Evolutionary conservation across 2,113 vertebrate species (phyloP).

Genomic region (Caranx melampygus): DNA sequence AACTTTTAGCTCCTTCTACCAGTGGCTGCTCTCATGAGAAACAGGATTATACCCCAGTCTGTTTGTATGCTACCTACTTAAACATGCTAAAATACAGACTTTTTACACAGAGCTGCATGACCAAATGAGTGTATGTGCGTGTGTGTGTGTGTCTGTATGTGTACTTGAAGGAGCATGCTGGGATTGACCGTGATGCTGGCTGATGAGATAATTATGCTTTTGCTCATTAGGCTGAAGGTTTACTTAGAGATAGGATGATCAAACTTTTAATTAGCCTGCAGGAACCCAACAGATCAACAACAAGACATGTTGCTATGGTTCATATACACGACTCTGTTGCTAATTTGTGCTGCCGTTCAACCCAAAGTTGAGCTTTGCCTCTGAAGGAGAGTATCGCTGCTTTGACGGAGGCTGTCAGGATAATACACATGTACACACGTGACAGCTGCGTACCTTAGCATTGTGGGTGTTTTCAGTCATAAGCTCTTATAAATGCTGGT

Average conservation of each 20-base stretch:
- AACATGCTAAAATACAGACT: conserved; percentile 50
- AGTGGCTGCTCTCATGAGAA: conserved; percentile 58
- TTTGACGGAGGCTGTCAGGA: conserved; percentile 11
- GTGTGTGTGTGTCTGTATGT: not conserved
- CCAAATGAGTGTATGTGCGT: conserved; percentile 25
- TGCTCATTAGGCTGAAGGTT: conserved; percentile 51
- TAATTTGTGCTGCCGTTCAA: not conserved
- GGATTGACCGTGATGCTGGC: conserved; percentile 21
- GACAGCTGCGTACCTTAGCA: not conserved
- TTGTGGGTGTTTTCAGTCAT: not conserved
- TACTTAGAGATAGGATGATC: not conserved
- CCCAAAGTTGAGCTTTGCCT: too few relatives aligned
- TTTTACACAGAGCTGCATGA: conserved; percentile 24
- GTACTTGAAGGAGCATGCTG: conserved; percentile 13
- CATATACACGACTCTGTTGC: too few relatives aligned
- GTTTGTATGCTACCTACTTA: conserved; percentile 59
- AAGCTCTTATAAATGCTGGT: not conserved
- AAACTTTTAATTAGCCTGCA: conserved; percentile 52
- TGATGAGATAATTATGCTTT: conserved; percentile 49
- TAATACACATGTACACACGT: not conserved
- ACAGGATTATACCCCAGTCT: conserved; percentile 67
- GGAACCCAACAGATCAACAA: conserved; percentile 15
- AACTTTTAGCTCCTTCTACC: conserved; percentile 58
- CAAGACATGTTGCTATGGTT: too few relatives aligned
- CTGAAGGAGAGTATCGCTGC: not conserved